Evolutionary conservation across 2,888 invertebrate genomes (phyloP).

Genomic region (Tetanocera ferruginea): DNA sequence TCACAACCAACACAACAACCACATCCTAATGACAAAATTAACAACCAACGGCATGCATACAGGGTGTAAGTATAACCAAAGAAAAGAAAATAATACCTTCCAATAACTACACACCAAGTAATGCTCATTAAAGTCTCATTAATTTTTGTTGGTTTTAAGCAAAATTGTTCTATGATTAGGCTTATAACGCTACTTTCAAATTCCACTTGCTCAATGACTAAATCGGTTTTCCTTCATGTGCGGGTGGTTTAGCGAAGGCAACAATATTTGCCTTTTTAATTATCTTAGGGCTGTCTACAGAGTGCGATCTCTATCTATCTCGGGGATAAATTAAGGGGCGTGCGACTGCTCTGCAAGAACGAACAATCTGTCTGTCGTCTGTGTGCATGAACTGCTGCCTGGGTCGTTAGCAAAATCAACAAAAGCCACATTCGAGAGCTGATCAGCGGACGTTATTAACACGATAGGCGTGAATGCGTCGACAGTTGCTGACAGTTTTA

Average conservation of each 20-base stretch:
- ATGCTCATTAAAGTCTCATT: conserved; percentile 55
- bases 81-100: neutral
- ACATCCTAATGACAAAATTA: neutral
- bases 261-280: neutral
- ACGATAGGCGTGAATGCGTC: conserved; percentile 52
- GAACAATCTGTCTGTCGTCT: conserved; percentile 22
- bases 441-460: conserved; percentile 42
- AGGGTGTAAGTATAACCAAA: conserved; percentile 57
- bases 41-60: conserved; percentile 34
- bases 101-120: conserved; percentile 24
- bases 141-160: conserved; percentile 38
- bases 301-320: conserved; percentile 38
- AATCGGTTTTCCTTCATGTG: conserved; percentile 28
- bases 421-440: conserved; percentile 15
- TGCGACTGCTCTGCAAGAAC: neutral
- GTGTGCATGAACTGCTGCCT: conserved; percentile 45
- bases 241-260: conserved; percentile 42
- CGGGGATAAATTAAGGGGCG: neutral
- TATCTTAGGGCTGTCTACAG: conserved; percentile 2
- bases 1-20: neutral
- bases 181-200: neutral
- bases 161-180: neutral
- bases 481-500: conserved; percentile 50
- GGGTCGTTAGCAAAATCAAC: conserved; percentile 49
- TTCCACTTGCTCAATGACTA: neutral